Base-by-base conservation (phyloP, 2,888 invertebrate species). In the Drosophila formosana region DNA sequence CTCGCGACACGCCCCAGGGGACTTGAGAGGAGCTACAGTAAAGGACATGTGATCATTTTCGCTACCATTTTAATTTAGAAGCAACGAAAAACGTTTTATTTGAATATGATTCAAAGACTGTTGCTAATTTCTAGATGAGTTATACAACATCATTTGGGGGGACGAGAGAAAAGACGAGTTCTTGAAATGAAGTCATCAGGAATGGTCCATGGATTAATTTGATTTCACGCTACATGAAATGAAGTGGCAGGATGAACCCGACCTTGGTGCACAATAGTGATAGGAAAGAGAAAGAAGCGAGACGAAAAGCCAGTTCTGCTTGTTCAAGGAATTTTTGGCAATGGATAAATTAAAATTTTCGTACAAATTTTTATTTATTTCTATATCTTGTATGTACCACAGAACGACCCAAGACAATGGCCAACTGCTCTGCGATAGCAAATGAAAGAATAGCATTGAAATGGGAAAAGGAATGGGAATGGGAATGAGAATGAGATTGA, bases 201-300 rank as follows among this genome's bases (percentile, higher is more conserved):
- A 82, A 87, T 87, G 77, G 75, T 80, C 79, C 89, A 81, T 89
- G 84, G 76, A 80, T 77, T 86, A 91, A 91, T 91, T 85, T 65
- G 79, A 91, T 91, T 91, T 91, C 83, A 91, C 90, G 91, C 83
- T 73, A 64, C 51, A 69, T 81, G 53, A 77, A 88, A 84, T 87
- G 77, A 82, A 88, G 89, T 85, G 72, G 46, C 45, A 57, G 46
- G 11, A 51, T 66, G 86, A 71, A 68, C 66, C 49, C 65, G 75
- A 66, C 72, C 66, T 77, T 66, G 75, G 9, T 43, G 37, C 57
- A 72, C 65, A 72, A 74, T 72, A 28, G 53, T 41, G 18, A 11
- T 18, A 13, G 47, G 68, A 57, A 53, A 47, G n/a, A 13, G 18
- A 11, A 13, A 28, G 26, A 28, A 67, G 58, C 66, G 60, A 57